Evolutionary conservation across 2,888 invertebrate genomes (phyloP).

Genomic region (Panzeria rudis): DNA sequence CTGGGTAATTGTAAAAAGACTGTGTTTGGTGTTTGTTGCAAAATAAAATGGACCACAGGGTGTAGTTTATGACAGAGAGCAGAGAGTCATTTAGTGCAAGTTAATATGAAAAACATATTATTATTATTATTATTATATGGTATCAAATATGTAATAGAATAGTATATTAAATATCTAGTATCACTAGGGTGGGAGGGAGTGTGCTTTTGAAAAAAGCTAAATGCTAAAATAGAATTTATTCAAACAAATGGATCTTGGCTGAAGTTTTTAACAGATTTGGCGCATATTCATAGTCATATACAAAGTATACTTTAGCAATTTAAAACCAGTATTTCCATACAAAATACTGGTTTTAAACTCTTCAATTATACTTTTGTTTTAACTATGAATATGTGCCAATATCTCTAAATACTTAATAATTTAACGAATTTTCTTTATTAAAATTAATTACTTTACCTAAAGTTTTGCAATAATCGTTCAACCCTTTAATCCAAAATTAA

Average conservation of each 20-base stretch:
- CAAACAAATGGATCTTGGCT: background rate
- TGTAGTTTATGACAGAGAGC: conserved; percentile 60
- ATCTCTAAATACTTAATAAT: too few relatives aligned
- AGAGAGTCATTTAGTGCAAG: conserved; percentile 66
- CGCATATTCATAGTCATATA: too few relatives aligned
- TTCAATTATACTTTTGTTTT: too few relatives aligned
- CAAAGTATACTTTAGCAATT: too few relatives aligned
- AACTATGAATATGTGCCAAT: too few relatives aligned
- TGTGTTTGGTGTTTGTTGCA: background rate
- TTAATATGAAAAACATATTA: conserved; percentile 58
- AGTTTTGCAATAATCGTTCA: too few relatives aligned
- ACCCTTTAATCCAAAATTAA: too few relatives aligned
- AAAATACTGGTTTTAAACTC: too few relatives aligned
- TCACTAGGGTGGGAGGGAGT: conserved; percentile 10
- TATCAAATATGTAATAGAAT: conserved; percentile 24
- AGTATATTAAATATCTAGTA: conserved; percentile 22
- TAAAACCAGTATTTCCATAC: too few relatives aligned
- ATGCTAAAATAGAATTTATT: background rate
- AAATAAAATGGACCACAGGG: conserved; percentile 72
- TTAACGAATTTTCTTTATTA: too few relatives aligned
- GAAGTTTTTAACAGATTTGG: background rate
- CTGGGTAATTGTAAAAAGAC: background rate
- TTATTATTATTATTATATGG: conserved; percentile 1
- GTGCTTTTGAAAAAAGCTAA: background rate
- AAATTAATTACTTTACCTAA: too few relatives aligned